These are phyloP conservation scores for Labia minor DNA, from an alignment of 2,888 invertebrate genomes.

Conservation along the genomic window DNA sequence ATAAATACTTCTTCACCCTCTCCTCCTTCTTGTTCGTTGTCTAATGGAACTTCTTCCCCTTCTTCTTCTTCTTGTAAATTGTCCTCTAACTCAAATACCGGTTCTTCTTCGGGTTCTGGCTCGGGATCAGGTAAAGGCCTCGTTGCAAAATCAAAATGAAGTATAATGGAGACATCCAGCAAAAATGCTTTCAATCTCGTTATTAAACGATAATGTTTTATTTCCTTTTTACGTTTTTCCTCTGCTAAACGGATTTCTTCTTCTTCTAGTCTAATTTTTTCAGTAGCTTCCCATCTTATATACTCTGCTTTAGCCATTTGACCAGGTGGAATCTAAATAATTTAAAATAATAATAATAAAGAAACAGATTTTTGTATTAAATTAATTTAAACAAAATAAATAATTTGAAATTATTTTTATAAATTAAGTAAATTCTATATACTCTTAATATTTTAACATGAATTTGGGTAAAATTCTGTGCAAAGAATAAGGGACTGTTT, in stretches of 20 bases:
- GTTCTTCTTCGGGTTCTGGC: neutral
- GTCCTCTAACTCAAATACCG: conserved; percentile 21
- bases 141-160: neutral
- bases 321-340: conserved; percentile 32
- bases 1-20: conserved; percentile 17
- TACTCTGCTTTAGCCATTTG: conserved; percentile 34
- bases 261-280: conserved; percentile 34
- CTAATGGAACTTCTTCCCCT: conserved; percentile 18
- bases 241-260: conserved; percentile 31
- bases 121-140: neutral
- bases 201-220: conserved; percentile 23
- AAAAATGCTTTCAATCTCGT: neutral
- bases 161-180: neutral
- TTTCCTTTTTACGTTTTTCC: conserved; percentile 34
- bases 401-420: no score
- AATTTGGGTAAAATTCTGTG: no score
- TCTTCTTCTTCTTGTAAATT: conserved; percentile 17
- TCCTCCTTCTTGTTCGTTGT: conserved; percentile 14
- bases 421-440: no score
- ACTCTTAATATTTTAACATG: no score
- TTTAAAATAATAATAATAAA: no score
- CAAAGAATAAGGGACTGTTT: no score
- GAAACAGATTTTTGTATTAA: no score
- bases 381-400: conserved; percentile 1
- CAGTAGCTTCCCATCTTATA: conserved; percentile 34